Percentiles rank a stretch among this genome's conserved stretches.
Evolutionary conservation across 1,140 invertebrate genomes (phyloP).

Genomic region (Steinernema khuongi): DNA sequence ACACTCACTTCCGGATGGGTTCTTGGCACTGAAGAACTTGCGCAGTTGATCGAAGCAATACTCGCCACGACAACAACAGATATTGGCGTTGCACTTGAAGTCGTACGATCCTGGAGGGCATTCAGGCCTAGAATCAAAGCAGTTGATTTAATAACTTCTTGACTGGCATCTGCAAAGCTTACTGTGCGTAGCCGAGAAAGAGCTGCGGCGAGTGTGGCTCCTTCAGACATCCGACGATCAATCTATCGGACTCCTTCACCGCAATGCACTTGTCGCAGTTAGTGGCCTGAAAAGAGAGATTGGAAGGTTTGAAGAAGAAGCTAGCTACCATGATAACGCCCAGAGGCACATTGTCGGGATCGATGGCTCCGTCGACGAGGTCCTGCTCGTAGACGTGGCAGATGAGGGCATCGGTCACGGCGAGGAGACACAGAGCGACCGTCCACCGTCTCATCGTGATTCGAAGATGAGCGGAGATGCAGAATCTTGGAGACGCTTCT

Average conservation of each 20-base stretch:
- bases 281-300: neutral
- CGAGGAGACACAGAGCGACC: neutral
- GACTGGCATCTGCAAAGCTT: neutral
- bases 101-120: neutral
- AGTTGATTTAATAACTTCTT: neutral
- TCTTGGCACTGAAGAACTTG: neutral
- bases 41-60: neutral
- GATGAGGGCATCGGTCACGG: neutral
- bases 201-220: neutral
- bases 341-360: neutral
- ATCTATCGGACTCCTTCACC: neutral
- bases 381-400: conserved; percentile 4
- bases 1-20: no score
- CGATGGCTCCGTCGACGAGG: neutral
- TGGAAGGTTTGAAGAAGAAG: neutral
- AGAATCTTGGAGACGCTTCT: no score
- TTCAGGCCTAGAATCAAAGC: neutral
- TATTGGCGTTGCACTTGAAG: neutral
- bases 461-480: no score
- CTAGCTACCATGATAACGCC: neutral
- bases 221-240: neutral
- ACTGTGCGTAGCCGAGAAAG: neutral
- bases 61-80: neutral
- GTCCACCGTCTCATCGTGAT: neutral
- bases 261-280: neutral